Evolutionary conservation across 2,888 invertebrate species (phyloP), one percentile per base, ranked within the genome.

Genomic region (Drosophila rellima): DNA sequence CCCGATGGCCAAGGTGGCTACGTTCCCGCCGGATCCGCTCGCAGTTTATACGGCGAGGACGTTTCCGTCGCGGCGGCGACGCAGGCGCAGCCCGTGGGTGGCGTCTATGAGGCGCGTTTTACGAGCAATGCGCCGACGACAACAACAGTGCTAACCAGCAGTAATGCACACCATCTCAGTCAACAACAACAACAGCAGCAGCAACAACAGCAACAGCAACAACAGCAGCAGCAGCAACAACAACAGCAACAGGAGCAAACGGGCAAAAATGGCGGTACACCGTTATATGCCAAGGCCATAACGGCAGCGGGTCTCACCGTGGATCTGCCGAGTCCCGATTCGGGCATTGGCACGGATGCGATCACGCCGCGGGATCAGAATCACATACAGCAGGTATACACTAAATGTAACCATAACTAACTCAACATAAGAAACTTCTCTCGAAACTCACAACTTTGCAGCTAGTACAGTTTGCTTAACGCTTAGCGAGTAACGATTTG

Each of bases 281-380:
- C 92, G 26, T 87, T 93, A 35, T 93, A 93, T 74, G 90, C 92
- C 44, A 93, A 93, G 89, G 89, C 93, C 59, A 91, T 96, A 90
- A 95, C 95, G 80, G 95, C 95, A 66, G 95, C 95, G 76, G 97
- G 97, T 44, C 95, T 98, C 82, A 97, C 97, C 55, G 98, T 98
- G 91, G 98, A 98, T 93, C 95, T 98, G 91, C 98, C 98, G 29
- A 98, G 98, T 86, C 98, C 98, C 29, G 98, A 98, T 94, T 97
- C 97, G 91, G 98, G 98, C 77, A 98, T 98, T 91, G 98, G 98
- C 76, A 97, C 97, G 39, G 97, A 98, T 91, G 97, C 97, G 83
- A 97, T 97, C 92, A 98, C 98, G 70, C 97, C 98, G 75, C 94
- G 97, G 90, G 97, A 97, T 93, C 97, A 97, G 93, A 96, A 96